Evolutionary conservation across 2,797 vertebrate species (phyloP).

Genomic region (Sphenopsis melanotis): DNA sequence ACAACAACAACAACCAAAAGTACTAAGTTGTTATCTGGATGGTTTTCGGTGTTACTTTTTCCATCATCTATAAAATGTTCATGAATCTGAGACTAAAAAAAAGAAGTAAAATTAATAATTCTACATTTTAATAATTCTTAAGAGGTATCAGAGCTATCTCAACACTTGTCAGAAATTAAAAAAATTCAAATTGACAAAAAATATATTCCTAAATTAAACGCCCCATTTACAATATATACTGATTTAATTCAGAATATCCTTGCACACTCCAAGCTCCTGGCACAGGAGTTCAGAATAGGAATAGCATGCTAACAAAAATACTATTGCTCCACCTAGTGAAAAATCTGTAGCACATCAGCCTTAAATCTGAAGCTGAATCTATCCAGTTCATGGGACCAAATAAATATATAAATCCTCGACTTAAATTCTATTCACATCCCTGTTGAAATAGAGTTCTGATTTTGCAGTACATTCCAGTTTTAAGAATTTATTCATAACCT

Average conservation of each 20-base stretch:
- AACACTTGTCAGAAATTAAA: not conserved
- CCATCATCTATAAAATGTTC: not conserved
- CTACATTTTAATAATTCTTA: not conserved
- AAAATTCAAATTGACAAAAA: not conserved
- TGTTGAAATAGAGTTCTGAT: not conserved
- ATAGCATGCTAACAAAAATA: not conserved
- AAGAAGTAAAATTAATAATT: not conserved
- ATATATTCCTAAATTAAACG: not conserved
- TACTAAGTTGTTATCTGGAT: no score
- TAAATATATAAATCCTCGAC: rapidly evolving
- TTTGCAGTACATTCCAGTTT: not conserved
- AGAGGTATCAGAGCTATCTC: not conserved
- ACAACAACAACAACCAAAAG: no score
- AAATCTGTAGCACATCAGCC: not conserved
- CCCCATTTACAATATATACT: not conserved
- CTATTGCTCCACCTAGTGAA: conserved; percentile 45
- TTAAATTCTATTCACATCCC: not conserved
- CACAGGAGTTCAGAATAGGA: no score
- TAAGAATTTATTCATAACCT: not conserved
- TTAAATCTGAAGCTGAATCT: not conserved
- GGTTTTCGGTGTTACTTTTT: not conserved
- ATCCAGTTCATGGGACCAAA: not conserved
- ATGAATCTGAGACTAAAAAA: not conserved
- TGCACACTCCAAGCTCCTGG: not conserved
- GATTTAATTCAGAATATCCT: not conserved